phyloP scores from a whole-genome alignment of 2,113 vertebrate species.

The Hucho hucho region DNA sequence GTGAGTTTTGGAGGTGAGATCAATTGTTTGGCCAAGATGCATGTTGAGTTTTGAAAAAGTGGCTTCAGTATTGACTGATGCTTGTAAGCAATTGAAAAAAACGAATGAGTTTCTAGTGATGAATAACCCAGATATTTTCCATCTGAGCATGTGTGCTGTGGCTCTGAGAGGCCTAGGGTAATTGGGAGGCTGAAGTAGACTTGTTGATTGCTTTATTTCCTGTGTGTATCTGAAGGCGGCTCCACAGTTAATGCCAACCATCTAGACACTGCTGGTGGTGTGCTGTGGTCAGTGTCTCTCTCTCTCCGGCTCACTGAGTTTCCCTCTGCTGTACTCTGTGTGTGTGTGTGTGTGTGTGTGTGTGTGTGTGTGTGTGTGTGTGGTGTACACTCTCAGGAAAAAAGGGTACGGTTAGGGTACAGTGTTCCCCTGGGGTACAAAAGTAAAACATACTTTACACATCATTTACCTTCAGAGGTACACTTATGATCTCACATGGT shows the following conservation, averaged over 20 bases:
- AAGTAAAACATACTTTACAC: too few relatives aligned
- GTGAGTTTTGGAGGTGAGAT: too few relatives aligned
- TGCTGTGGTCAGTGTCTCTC: too few relatives aligned
- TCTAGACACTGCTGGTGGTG: neutral
- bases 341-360: neutral
- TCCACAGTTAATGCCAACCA: neutral
- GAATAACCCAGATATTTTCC: neutral
- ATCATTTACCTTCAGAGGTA: too few relatives aligned
- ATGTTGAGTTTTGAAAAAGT: too few relatives aligned
- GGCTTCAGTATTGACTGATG: too few relatives aligned
- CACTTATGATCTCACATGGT: too few relatives aligned
- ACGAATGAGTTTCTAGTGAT: neutral
- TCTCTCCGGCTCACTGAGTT: neutral
- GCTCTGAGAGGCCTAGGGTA: neutral
- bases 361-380: neutral
- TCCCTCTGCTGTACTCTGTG: neutral
- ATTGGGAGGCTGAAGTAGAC: neutral
- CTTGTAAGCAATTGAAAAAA: too few relatives aligned
- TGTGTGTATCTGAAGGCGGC: neutral
- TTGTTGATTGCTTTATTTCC: constrained; percentile 1
- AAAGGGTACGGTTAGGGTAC: neutral
- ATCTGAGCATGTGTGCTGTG: neutral
- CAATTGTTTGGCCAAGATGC: too few relatives aligned
- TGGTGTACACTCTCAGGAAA: too few relatives aligned
- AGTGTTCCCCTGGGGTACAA: too few relatives aligned